Evolutionary conservation across 2,113 vertebrate genomes (phyloP).

Genomic region (Saiga tatarica): DNA sequence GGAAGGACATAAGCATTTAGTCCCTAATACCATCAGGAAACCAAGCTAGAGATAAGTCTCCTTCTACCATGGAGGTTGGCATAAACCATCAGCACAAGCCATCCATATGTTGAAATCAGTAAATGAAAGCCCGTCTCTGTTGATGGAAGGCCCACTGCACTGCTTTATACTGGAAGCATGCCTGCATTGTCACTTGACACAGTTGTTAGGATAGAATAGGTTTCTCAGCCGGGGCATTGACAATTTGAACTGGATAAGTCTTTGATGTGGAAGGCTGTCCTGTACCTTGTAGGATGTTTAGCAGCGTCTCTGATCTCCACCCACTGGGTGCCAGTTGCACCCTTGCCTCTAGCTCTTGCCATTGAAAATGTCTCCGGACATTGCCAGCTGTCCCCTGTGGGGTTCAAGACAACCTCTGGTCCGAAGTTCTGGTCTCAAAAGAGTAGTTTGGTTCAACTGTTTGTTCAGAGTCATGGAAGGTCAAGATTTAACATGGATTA

Average conservation of each 20-base stretch:
- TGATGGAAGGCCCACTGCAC: neutral
- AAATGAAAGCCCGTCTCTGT: neutral
- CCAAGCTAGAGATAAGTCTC: neutral
- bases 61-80: neutral
- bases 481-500: neutral
- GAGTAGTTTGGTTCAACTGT: neutral
- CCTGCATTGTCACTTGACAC: neutral
- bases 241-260: neutral
- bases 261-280: neutral
- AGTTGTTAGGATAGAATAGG: neutral
- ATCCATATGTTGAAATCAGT: neutral
- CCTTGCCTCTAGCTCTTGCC: neutral
- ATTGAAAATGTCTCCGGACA: neutral
- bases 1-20: neutral
- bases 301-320: neutral
- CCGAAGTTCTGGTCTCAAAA: neutral
- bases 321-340: neutral
- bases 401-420: neutral
- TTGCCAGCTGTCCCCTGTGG: neutral
- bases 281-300: neutral
- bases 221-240: neutral
- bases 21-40: neutral
- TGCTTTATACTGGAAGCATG: neutral
- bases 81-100: neutral
- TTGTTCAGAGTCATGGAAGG: neutral